A percentile compares a stretch with the other conserved stretches of the same genome.
Conservation (phyloP, 2,113 vertebrate species). For the Pungitius pungitius region DNA sequence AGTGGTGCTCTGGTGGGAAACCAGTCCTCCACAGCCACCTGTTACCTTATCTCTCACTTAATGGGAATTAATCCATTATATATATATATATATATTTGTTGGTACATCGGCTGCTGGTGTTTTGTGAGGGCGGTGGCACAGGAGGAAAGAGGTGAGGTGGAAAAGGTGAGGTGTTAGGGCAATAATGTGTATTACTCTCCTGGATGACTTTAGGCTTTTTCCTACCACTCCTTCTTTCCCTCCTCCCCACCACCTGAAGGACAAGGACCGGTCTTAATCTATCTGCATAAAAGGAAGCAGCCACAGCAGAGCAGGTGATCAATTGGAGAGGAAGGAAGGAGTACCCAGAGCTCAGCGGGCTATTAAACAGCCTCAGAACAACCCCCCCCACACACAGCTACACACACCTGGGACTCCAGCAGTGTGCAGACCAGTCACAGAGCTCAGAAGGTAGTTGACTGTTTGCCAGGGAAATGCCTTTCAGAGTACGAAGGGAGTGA, state of each 20-base stretch:
- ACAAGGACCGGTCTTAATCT: conserved; percentile 28
- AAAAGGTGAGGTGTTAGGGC: neutral
- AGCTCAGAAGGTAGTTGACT: conserved; percentile 19
- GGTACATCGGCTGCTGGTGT: neutral
- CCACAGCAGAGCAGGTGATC: conserved; percentile 66
- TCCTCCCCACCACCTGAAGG: conserved; percentile 52
- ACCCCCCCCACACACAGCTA: conserved; percentile 9
- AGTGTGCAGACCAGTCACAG: neutral
- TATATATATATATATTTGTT: conserved; percentile 10
- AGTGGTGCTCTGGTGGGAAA: conserved; percentile 16
- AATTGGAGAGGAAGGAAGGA: conserved; percentile 48
- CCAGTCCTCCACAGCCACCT: conserved; percentile 35
- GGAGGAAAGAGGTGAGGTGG: neutral
- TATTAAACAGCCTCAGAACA: conserved; percentile 20
- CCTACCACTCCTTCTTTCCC: neutral
- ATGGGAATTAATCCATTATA: conserved; percentile 50
- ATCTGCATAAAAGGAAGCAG: conserved; percentile 73
- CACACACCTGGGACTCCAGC: conserved; percentile 26
- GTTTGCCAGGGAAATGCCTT: conserved; percentile 29
- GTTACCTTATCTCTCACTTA: conserved; percentile 45
- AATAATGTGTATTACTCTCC: conserved; percentile 47
- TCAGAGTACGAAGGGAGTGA: conserved; percentile 29
- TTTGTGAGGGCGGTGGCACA: conserved; percentile 8
- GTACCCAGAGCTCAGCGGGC: conserved; percentile 6
- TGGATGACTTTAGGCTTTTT: neutral